Percentiles rank a stretch among this genome's conserved stretches.
These are phyloP conservation scores for Xylocampa areola DNA, from an alignment of 2,888 invertebrate genomes.

Conservation along the genomic window DNA sequence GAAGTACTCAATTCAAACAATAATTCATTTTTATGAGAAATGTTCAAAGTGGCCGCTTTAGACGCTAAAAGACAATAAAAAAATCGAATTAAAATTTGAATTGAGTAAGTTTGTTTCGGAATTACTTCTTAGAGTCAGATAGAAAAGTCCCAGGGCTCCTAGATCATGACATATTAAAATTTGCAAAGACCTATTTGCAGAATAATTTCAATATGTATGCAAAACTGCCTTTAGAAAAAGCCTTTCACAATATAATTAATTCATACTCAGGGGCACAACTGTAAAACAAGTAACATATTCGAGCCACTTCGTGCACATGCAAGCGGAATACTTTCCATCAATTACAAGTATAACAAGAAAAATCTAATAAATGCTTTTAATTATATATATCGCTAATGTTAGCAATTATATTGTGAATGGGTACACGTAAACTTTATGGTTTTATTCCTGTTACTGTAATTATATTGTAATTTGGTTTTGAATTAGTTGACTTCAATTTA, in stretches of 20 bases:
- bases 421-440: slow-evolving; percentile 48
- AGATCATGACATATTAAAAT: no score
- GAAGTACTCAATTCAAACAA: no score
- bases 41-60: no score
- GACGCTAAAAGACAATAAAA: no score
- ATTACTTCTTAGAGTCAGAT: no score
- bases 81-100: no score
- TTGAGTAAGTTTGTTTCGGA: no score
- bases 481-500: slow-evolving; percentile 29
- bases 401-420: slow-evolving; percentile 46
- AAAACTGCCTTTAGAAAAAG: slow-evolving; percentile 10
- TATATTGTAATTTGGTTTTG: slow-evolving; percentile 38
- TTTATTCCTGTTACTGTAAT: slow-evolving; percentile 41
- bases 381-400: slow-evolving; percentile 50
- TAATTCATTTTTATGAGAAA: no score
- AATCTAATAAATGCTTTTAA: slow-evolving; percentile 49
- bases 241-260: slow-evolving; percentile 13
- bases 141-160: no score
- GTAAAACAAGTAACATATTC: slow-evolving; percentile 42
- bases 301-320: slow-evolving; percentile 64
- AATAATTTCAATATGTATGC: no score
- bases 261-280: slow-evolving; percentile 34
- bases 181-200: no score
- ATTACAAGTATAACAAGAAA: slow-evolving; percentile 67
- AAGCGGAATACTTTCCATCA: slow-evolving; percentile 68